Conservation (phyloP, 2,888 invertebrate genomes). For the Alentia gelatinosa region DNA sequence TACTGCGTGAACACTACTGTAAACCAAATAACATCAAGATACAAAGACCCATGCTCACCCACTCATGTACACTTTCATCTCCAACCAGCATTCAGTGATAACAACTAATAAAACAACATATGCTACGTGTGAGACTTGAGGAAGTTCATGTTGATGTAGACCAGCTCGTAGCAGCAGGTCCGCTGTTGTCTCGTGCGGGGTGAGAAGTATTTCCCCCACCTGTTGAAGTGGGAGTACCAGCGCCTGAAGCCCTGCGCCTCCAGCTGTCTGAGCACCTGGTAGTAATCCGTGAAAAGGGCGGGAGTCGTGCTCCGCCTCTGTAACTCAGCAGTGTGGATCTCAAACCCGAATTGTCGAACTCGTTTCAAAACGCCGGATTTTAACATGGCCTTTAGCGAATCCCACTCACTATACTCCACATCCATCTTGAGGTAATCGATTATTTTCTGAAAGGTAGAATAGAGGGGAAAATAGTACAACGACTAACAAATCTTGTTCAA, state of each 20-base stretch:
- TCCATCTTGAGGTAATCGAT: slow-evolving; percentile 66
- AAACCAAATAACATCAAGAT: too few relatives aligned
- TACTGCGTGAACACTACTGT: too few relatives aligned
- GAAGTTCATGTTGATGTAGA: slow-evolving; percentile 63
- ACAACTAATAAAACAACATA: too few relatives aligned
- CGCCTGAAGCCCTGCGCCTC: slow-evolving; percentile 61
- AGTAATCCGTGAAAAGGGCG: slow-evolving; percentile 56
- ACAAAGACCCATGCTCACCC: too few relatives aligned
- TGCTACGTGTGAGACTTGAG: too few relatives aligned
- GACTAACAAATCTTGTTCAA: too few relatives aligned
- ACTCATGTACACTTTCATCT: too few relatives aligned
- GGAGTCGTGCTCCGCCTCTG: slow-evolving; percentile 41
- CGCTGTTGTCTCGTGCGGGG: slow-evolving; percentile 54
- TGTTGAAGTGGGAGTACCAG: slow-evolving; percentile 60
- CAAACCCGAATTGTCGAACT: slow-evolving; percentile 65
- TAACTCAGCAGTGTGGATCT: slow-evolving; percentile 64
- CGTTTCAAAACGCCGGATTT: slow-evolving; percentile 52
- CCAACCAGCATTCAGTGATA: too few relatives aligned
- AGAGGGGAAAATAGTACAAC: too few relatives aligned
- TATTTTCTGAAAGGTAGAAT: slow-evolving; percentile 52
- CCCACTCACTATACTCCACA: slow-evolving; percentile 65
- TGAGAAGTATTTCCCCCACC: slow-evolving; percentile 61
- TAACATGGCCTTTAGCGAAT: slow-evolving; percentile 59
- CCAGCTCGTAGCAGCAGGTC: slow-evolving; percentile 65
- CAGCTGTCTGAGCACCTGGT: slow-evolving; percentile 53